Base-by-base conservation (phyloP, 2,113 vertebrate genomes). In the Tachycineta bicolor region DNA sequence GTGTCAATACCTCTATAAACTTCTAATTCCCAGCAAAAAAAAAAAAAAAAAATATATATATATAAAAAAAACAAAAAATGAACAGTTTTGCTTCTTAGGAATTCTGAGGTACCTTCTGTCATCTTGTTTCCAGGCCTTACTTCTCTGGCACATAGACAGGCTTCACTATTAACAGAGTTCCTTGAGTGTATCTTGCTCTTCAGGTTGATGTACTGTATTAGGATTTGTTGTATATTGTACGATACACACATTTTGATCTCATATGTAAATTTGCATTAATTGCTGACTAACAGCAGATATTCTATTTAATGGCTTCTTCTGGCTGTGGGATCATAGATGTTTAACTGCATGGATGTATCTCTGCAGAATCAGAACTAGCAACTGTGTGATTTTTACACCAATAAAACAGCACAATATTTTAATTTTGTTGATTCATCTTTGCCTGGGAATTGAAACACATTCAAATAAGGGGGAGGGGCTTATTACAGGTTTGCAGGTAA, bases 321-420 rank as follows among this genome's bases (percentile, higher is more conserved):
- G 98, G 99, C 98, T 98, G 97, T 99, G 98, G 98, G 98, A 98
- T 98, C 98, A 98, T 98, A 98, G 98, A 98, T 99, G 98, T 99
- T 99, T 98, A 99, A 98, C 98, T 99, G 98, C 98, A 99, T 99
- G 98, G 98, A 98, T 98, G 98, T 98, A 98, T 99, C 98, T 98
- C 98, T 98, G 98, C 98, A 99, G 98, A 99, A 98, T 98, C 97
- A 97, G 98, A 98, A 99, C 98, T 99, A 99, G 98, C 98, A 98
- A 97, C 97, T 99, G 98, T 99, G 98, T 99, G 98, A 98, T 98
- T 99, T 99, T 99, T 99, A 99, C 98, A 99, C 97, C 98, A 99
- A 99, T 99, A 99, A 99, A 99, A 98, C 96, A 98, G 98, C 98
- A 98, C 98, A 99, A 97, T 98, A 99, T 99, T 99, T 99, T 99